phyloP scores from a whole-genome alignment of 2,113 vertebrate genomes.

The Grus americana region DNA sequence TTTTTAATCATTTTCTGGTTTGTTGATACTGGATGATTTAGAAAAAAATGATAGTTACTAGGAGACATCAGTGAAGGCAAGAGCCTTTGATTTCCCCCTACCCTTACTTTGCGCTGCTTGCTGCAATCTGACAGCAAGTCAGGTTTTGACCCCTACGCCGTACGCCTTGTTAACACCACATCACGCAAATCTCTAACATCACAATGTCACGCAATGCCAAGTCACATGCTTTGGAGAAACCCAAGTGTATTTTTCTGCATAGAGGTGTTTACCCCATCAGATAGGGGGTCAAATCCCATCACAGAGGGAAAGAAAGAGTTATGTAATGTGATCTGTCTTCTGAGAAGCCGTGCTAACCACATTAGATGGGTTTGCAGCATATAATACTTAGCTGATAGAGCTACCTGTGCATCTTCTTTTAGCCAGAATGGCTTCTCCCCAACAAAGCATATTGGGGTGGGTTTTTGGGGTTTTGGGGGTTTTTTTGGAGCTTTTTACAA shows the following conservation, averaged over 20 bases:
- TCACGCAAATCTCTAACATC: background rate
- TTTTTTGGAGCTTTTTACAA: background rate
- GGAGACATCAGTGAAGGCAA: background rate
- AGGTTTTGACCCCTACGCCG: rapidly evolving
- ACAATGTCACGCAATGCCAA: rapidly evolving
- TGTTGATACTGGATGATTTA: background rate
- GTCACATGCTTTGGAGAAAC: background rate
- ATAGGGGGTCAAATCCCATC: background rate
- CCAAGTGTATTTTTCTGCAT: background rate
- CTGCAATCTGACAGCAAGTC: background rate
- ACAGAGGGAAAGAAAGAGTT: background rate
- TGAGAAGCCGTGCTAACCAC: rapidly evolving
- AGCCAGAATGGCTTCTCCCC: background rate
- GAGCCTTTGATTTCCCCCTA: background rate
- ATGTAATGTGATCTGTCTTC: background rate
- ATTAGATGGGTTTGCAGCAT: background rate
- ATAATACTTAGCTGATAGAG: background rate
- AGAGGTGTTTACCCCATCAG: background rate
- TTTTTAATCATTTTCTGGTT: background rate
- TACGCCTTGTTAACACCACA: rapidly evolving
- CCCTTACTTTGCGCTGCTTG: background rate
- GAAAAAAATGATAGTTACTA: background rate
- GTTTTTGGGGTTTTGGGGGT: too few relatives aligned
- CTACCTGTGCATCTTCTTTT: background rate
- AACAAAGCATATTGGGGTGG: background rate